Evolutionary conservation across 2,888 invertebrate species (phyloP).

Genomic region (Tanytarsus gracilentus): DNA sequence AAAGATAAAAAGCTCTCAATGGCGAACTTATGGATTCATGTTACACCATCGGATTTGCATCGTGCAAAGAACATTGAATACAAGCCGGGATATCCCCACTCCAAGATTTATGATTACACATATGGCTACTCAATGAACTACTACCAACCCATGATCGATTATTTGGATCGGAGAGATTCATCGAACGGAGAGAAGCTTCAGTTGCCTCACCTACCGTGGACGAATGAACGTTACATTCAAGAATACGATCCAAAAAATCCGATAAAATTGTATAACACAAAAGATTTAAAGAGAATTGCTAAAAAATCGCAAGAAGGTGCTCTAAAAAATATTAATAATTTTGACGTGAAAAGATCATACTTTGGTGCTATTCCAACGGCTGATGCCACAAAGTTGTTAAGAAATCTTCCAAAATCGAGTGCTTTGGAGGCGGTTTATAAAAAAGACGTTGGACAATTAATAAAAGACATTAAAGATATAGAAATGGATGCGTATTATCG

Average conservation of each 20-base stretch:
- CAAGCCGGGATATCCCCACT: slow-evolving; percentile 45
- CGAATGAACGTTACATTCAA: slow-evolving; percentile 58
- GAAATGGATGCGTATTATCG: slow-evolving; percentile 29
- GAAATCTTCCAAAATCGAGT: slow-evolving; percentile 53
- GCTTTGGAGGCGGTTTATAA: slow-evolving; percentile 46
- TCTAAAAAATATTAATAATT: slow-evolving; percentile 54
- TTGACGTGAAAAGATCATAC: slow-evolving; percentile 42
- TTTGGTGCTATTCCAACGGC: slow-evolving; percentile 42
- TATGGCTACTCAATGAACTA: slow-evolving; percentile 76
- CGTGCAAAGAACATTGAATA: slow-evolving; percentile 29
- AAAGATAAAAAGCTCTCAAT: too few species aligned
- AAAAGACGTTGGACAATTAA: slow-evolving; percentile 37
- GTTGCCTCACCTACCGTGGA: slow-evolving; percentile 61
- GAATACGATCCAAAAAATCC: slow-evolving; percentile 57
- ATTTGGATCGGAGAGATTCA: slow-evolving; percentile 48
- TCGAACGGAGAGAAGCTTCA: slow-evolving; percentile 34
- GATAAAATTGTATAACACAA: slow-evolving; percentile 56
- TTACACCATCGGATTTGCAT: slow-evolving; percentile 28
- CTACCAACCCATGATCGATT: slow-evolving; percentile 82
- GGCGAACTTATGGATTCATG: slow-evolving; percentile 16
- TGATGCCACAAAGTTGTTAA: slow-evolving; percentile 54
- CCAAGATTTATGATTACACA: slow-evolving; percentile 68
- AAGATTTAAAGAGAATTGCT: slow-evolving; percentile 58
- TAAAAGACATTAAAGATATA: slow-evolving; percentile 44
- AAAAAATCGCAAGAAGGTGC: slow-evolving; percentile 59